Evolutionary conservation across 1,140 invertebrate species (phyloP), one percentile per base, ranked within the genome.

Genomic region (Drosophila ercepeae): DNA sequence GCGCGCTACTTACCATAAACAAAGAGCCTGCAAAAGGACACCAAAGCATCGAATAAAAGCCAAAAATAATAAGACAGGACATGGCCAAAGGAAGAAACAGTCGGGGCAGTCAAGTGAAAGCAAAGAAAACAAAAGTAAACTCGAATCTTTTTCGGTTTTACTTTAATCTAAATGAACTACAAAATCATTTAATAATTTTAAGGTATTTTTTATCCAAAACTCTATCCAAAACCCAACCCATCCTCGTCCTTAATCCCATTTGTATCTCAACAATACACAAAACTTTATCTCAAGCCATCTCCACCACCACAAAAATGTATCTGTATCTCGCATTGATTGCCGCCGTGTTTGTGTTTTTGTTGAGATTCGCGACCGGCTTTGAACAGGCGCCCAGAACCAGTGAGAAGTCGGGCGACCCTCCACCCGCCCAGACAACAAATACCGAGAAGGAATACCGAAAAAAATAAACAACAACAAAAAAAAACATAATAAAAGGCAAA

Each of bases 291-390:
- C n/a, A n/a, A n/a, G n/a, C n/a, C n/a, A n/a, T n/a, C n/a, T n/a
- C n/a, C n/a, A n/a, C n/a, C n/a, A n/a, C n/a, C 27, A 14, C 14
- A 2, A 39, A 7, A 21, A 29, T 29, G 29, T 64, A 29, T 60
- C 42, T 64, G 39, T 34, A 61, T 34, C 53, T 21, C 41, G 9
- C 27, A 19, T n/a, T 21, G 44, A 44, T 71, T 39, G 55, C 23
- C 49, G 8, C 23, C 69, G 74, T 76, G 77, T 82, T 86, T 88
- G 82, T 89, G 86, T 86, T 89, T 89, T 89, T 89, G 86, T 89
- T 89, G 86, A 89, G 83, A 89, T 89, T 89, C 74, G 59, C 88
- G 54, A 78, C 81, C 81, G 86, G 76, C 74, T 61, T 48, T 34
- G 69, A 89, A 72, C 86, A 89, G 86, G 86, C 86, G 86, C 74